phyloP scores from a whole-genome alignment of 2,797 vertebrate genomes.

The Propithecus perrieri region DNA sequence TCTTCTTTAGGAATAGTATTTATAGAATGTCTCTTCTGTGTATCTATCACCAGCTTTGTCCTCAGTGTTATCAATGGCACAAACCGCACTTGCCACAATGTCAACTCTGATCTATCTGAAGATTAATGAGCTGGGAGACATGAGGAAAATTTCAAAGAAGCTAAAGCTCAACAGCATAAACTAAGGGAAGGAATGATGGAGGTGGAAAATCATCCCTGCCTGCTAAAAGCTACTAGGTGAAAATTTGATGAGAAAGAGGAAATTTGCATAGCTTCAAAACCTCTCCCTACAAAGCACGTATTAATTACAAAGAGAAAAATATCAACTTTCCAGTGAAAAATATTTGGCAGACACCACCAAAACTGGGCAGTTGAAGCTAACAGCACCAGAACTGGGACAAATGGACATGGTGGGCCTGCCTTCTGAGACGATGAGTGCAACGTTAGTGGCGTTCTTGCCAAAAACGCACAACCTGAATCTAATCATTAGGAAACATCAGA shows the following conservation, averaged over 20 bases:
- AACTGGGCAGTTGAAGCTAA: neutral
- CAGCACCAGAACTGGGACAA: rapidly evolving
- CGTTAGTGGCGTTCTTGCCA: neutral
- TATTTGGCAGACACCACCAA: neutral
- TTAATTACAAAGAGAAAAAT: neutral
- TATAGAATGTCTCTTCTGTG: neutral
- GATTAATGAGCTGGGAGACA: neutral
- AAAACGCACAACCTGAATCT: neutral
- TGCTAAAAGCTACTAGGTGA: neutral
- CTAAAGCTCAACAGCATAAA: neutral
- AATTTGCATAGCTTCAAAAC: neutral
- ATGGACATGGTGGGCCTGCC: rapidly evolving
- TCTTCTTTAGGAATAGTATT: neutral
- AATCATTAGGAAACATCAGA: neutral
- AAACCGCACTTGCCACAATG: neutral
- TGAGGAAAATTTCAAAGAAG: neutral
- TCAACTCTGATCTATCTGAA: neutral
- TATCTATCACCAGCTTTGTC: neutral
- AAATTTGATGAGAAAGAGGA: neutral
- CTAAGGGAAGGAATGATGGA: neutral
- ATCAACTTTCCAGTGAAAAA: neutral
- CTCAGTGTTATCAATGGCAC: neutral
- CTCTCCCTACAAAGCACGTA: neutral
- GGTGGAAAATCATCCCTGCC: neutral
- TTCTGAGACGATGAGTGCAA: rapidly evolving